Evolutionary conservation across 1,140 invertebrate species (phyloP).

Genomic region (Bombus affinis): DNA sequence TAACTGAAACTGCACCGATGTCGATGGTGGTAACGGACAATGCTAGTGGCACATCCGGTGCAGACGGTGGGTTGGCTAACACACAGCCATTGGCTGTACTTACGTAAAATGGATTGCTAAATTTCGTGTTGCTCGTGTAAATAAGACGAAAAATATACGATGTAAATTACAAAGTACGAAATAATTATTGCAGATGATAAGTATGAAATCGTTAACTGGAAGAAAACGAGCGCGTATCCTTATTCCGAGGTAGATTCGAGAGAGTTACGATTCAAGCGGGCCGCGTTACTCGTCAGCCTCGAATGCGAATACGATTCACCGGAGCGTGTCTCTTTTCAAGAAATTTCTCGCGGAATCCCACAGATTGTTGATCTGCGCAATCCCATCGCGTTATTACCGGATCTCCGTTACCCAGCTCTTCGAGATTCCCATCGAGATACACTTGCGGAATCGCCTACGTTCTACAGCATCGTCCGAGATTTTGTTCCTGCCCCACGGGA

Average conservation of each 20-base stretch:
- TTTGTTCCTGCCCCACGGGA: slow-evolving; percentile 38
- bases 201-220: background rate
- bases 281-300: background rate
- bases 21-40: background rate
- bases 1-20: background rate
- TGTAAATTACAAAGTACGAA: background rate
- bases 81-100: too few species aligned
- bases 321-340: slow-evolving; percentile 7
- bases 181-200: background rate
- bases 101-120: background rate
- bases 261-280: background rate
- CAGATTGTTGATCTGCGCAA: slow-evolving; percentile 22
- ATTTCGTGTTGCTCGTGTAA: background rate
- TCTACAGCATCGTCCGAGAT: slow-evolving; percentile 33
- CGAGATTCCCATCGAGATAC: slow-evolving; percentile 30
- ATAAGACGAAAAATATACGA: background rate
- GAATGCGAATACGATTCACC: background rate
- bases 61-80: background rate
- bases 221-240: background rate
- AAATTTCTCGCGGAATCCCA: slow-evolving; percentile 16
- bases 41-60: background rate
- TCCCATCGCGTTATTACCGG: slow-evolving; percentile 35
- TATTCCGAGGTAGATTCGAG: too few species aligned
- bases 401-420: slow-evolving; percentile 22
- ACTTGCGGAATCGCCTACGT: background rate